A percentile compares a stretch with the other conserved stretches of the same genome.
These are phyloP conservation scores for Vollenhovia emeryi DNA, from an alignment of 1,140 invertebrate species.

Conservation along the genomic window DNA sequence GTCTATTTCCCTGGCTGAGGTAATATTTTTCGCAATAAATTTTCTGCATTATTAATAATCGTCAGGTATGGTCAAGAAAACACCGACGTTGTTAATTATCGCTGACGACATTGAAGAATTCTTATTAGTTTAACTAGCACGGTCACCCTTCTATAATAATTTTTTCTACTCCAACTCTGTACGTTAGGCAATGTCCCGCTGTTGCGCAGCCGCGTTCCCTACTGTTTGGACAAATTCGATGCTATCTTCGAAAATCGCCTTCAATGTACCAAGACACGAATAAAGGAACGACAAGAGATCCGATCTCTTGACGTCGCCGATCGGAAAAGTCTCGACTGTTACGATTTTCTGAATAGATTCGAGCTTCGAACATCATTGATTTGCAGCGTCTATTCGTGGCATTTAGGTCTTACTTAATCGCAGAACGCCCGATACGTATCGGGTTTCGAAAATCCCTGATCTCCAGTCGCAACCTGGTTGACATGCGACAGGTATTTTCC, in stretches of 20 bases:
- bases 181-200: constrained; percentile 55
- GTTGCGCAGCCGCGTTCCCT: constrained; percentile 60
- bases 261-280: constrained; percentile 37
- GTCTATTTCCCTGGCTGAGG: too few relatives aligned
- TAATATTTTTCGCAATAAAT: too few relatives aligned
- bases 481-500: constrained; percentile 48
- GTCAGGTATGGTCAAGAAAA: too few relatives aligned
- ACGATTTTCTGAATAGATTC: constrained; percentile 26
- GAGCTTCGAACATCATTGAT: not conserved
- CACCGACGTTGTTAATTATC: too few relatives aligned
- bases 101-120: too few relatives aligned
- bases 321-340: constrained; percentile 33
- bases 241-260: constrained; percentile 69
- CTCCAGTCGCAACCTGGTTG: constrained; percentile 8
- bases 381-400: not conserved
- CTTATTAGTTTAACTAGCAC: not conserved
- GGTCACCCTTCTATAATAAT: not conserved
- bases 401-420: constrained; percentile 23
- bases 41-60: too few relatives aligned
- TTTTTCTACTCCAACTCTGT: constrained; percentile 17
- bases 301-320: constrained; percentile 38
- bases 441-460: constrained; percentile 19
- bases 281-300: constrained; percentile 51
- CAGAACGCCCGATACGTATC: constrained; percentile 16
- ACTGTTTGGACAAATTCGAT: constrained; percentile 79